Percentiles rank a stretch among this genome's conserved stretches.
These are phyloP conservation scores for Zootoca vivipara DNA, from an alignment of 2,113 vertebrate genomes.

Conservation along the genomic window DNA sequence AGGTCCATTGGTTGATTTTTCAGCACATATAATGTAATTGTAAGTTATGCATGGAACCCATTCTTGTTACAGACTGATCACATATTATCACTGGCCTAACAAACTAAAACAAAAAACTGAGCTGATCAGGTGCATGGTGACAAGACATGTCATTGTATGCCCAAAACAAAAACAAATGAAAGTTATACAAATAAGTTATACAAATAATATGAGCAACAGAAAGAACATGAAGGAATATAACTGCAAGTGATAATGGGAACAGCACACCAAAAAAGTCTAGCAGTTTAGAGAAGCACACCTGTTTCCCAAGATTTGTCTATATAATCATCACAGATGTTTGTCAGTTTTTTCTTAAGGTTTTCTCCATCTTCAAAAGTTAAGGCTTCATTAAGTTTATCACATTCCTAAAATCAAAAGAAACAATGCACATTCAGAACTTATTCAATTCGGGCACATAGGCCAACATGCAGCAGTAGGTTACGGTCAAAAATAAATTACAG, in stretches of 20 bases:
- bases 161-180: background rate
- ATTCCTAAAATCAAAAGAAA: constrained; percentile 62
- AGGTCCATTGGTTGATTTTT: background rate
- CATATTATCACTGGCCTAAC: background rate
- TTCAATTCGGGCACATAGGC: background rate
- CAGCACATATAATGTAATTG: background rate
- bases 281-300: constrained; percentile 61
- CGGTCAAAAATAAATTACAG: too few relatives aligned
- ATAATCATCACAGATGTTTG: constrained; percentile 37
- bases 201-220: background rate
- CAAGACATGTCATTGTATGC: background rate
- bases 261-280: background rate
- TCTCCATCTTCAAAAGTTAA: constrained; percentile 74
- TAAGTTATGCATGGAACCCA: background rate
- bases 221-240: background rate
- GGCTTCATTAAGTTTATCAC: constrained; percentile 72
- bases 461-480: background rate
- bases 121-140: background rate
- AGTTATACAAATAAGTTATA: background rate
- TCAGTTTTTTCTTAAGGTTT: constrained; percentile 68
- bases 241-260: constrained; percentile 15
- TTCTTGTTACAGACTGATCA: background rate
- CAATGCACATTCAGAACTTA: background rate
- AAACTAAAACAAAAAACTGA: background rate
- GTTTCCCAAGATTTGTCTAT: constrained; percentile 46